Percentiles rank a stretch among this genome's conserved stretches.
These are phyloP conservation scores for Ostrea denselamellosa DNA, from an alignment of 1,140 invertebrate species.

Conservation along the genomic window DNA sequence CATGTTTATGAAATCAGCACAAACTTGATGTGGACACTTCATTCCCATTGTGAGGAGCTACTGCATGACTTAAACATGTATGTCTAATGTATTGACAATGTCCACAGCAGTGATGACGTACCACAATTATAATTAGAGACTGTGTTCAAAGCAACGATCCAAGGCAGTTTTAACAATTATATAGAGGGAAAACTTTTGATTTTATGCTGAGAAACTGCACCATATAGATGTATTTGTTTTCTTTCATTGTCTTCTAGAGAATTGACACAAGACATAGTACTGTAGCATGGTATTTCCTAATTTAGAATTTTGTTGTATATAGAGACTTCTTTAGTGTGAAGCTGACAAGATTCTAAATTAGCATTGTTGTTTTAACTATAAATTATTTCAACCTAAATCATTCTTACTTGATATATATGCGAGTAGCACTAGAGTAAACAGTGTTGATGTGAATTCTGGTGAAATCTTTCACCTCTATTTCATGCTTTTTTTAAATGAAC, in stretches of 20 bases:
- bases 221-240: neutral
- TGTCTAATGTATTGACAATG: neutral
- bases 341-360: constrained; percentile 33
- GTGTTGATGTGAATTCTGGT: constrained; percentile 23
- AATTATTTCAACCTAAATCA: constrained; percentile 22
- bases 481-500: constrained; percentile 24
- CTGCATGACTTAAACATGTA: neutral
- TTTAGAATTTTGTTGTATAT: constrained; percentile 33
- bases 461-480: constrained; percentile 7
- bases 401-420: constrained; percentile 7
- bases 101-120: neutral
- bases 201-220: constrained; percentile 32
- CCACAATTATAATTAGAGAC: neutral
- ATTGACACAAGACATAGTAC: constrained; percentile 4
- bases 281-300: constrained; percentile 27
- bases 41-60: neutral
- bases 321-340: constrained; percentile 16
- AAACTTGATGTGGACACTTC: constrained; percentile 21
- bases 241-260: neutral
- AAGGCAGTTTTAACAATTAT: constrained; percentile 19
- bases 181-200: neutral
- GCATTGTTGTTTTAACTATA: constrained; percentile 28
- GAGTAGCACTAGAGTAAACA: constrained; percentile 6
- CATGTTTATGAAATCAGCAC: constrained; percentile 25
- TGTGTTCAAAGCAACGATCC: constrained; percentile 34